Conservation (phyloP, 1,140 invertebrate species). For the Eciton burchellii region DNA sequence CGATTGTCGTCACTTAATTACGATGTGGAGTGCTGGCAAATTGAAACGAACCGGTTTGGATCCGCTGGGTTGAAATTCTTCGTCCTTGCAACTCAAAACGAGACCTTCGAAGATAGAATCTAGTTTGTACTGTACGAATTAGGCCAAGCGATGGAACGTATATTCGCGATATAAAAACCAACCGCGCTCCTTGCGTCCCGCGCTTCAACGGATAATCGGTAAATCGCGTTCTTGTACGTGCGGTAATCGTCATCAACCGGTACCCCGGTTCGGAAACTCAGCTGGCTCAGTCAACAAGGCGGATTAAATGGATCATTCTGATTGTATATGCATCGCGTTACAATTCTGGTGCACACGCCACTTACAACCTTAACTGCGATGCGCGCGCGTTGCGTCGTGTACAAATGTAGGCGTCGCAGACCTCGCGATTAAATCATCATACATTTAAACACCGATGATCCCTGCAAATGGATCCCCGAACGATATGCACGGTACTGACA, state of each 20-base stretch:
- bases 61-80: neutral
- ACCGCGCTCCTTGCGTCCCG: neutral
- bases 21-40: slow-evolving; percentile 27
- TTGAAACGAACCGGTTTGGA: slow-evolving; percentile 28
- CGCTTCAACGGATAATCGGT: slow-evolving; percentile 4
- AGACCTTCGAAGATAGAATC: slow-evolving; percentile 34
- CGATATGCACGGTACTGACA: neutral
- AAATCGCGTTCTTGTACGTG: neutral
- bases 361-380: neutral
- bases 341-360: neutral
- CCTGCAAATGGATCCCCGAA: neutral
- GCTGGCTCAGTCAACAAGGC: neutral
- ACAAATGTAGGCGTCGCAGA: neutral
- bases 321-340: neutral
- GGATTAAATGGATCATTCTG: neutral
- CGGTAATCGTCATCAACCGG: neutral
- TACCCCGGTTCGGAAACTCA: neutral
- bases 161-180: slow-evolving; percentile 24
- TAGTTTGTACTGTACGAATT: slow-evolving; percentile 56
- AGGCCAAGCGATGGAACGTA: slow-evolving; percentile 44
- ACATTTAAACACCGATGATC: neutral
- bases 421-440: neutral
- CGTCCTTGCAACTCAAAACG: slow-evolving; percentile 19
- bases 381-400: neutral
- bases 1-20: slow-evolving; percentile 22